These are phyloP conservation scores for Burhinus oedicnemus DNA, from an alignment of 2,113 vertebrate genomes.

Conservation along the genomic window DNA sequence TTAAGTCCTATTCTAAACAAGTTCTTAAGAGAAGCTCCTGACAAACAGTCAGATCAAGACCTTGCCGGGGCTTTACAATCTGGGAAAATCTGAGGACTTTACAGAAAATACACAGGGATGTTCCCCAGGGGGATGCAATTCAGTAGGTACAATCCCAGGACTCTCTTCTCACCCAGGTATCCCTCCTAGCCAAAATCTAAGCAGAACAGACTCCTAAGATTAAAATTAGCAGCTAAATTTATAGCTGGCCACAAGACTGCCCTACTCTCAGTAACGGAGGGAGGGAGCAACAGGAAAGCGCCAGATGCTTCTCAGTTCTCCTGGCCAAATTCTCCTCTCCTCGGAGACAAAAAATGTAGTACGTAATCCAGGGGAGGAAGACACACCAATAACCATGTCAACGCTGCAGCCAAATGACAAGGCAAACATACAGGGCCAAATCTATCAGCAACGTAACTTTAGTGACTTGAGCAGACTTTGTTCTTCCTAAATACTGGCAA, in stretches of 20 bases:
- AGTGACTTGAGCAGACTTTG: neutral
- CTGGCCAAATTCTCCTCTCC: neutral
- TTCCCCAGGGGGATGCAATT: neutral
- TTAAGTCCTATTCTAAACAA: neutral
- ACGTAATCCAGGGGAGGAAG: constrained; percentile 16
- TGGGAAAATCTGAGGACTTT: neutral
- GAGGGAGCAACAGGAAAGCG: constrained; percentile 44
- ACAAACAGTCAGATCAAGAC: neutral
- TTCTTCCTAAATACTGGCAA: neutral
- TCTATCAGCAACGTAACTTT: neutral
- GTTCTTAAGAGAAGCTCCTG: neutral
- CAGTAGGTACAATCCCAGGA: neutral
- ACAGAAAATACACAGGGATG: neutral
- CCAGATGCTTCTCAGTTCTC: neutral
- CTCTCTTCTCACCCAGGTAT: neutral
- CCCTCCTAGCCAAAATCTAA: neutral
- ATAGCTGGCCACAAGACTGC: neutral
- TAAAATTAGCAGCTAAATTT: constrained; percentile 33
- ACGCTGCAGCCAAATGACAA: neutral
- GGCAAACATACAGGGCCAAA: neutral
- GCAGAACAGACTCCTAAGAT: neutral
- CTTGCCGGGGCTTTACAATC: neutral
- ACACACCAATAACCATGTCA: constrained; percentile 42
- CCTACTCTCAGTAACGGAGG: neutral
- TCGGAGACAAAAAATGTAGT: constrained; percentile 3